Evolutionary conservation across 2,888 invertebrate species (phyloP).

Genomic region (Ferrisia virgata): DNA sequence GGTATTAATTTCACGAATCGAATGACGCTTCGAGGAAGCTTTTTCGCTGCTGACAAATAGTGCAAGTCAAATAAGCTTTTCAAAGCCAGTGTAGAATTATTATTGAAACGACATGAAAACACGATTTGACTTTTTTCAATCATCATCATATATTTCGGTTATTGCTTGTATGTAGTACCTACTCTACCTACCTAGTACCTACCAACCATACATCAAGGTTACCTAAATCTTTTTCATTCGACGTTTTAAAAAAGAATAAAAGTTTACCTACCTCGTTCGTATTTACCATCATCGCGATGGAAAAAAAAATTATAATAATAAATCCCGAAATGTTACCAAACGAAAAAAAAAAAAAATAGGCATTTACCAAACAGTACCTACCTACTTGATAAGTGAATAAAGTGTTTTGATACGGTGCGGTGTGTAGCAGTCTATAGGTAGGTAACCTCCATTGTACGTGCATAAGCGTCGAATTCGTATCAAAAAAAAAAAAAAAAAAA

Average conservation of each 20-base stretch:
- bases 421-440: too few species aligned
- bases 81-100: not conserved
- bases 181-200: too few species aligned
- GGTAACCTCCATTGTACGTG: not conserved
- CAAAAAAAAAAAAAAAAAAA: not conserved
- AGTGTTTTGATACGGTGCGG: not conserved
- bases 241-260: not conserved
- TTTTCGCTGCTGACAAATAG: not conserved
- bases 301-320: not conserved
- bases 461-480: not conserved
- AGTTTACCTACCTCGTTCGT: not conserved
- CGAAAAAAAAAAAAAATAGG: not conserved
- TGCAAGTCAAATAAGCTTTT: conserved; percentile 1
- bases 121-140: conserved; percentile 19
- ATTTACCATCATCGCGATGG: too few species aligned
- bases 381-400: too few species aligned
- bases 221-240: not conserved
- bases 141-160: not conserved
- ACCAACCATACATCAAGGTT: too few species aligned
- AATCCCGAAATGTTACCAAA: not conserved
- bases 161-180: not conserved
- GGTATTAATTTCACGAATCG: conserved; percentile 12
- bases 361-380: not conserved
- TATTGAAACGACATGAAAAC: not conserved
- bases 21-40: not conserved